Base-by-base conservation (phyloP, 2,888 invertebrate species). In the Orthonevra nobilis region DNA sequence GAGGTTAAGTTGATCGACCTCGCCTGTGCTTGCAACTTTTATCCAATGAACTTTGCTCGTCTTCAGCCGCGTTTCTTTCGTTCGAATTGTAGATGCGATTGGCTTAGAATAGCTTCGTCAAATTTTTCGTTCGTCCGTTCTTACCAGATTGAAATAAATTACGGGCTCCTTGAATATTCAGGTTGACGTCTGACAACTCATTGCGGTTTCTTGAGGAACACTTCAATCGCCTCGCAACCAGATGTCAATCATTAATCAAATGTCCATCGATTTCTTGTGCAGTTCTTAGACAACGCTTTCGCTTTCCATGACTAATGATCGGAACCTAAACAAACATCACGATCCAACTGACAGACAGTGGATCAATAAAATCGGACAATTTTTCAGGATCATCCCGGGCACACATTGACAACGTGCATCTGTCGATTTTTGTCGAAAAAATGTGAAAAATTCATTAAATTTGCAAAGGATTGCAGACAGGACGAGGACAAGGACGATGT, bases 281-380 rank as follows among this genome's bases (percentile, higher is more conserved):
- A 46, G 23, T 23, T 66, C 36, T n/a, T n/a, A n/a, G 42, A 32
- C 30, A 40, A 54, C 42, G 40, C 6, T 32, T 50, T 14, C 50
- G 12, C 30, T 46, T 38, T 54, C 73, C 79, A 63, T 79, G 79
- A 79, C 79, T 73, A 79, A 79, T 68, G 79, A 79, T 61, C 40
- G 14, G 19, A 68, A 73, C 56, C 56, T 79, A 79, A 79, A 79
- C 79, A 79, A 79, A 79, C 73, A 79, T 38, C 60, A 61, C 10
- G 61, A 73, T 69, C 60, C 40, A n/a, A n/a, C n/a, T 42, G 20
- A 42, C 17, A n/a, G 15, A 66, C 54, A 66, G 36, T 66, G 70
- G 36, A 58, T 28, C 48, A 20, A 44, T 42, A 17, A 9, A 36
- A 32, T 63, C 50, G 6, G 14, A 15, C 52, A 60, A 60, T 56